These are phyloP conservation scores for Acipenser oxyrinchus DNA, from an alignment of 2,797 vertebrate species.

Conservation along the genomic window DNA sequence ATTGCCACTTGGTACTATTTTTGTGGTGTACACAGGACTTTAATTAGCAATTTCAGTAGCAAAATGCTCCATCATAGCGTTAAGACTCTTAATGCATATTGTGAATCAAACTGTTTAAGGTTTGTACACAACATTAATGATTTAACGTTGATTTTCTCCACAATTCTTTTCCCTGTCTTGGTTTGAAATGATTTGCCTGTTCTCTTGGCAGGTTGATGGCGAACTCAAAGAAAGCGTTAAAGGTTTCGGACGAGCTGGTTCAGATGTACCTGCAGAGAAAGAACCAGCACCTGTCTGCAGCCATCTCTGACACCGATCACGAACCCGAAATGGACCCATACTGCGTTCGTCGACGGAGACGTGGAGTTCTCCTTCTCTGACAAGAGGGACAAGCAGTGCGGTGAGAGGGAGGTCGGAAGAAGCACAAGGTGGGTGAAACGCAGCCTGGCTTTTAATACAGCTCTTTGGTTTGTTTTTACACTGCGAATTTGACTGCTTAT, in stretches of 20 bases:
- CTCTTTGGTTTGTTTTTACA: constrained; percentile 31
- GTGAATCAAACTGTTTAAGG: no score
- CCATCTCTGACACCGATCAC: constrained; percentile 71
- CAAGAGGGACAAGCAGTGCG: constrained; percentile 83
- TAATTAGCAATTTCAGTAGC: no score
- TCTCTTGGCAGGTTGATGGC: constrained; percentile 75
- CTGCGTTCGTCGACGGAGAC: constrained; percentile 89
- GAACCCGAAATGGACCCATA: constrained; percentile 91
- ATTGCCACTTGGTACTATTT: no score
- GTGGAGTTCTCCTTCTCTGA: constrained; percentile 91
- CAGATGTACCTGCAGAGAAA: constrained; percentile 83
- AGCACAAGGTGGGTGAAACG: constrained; percentile 79
- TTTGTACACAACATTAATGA: no score
- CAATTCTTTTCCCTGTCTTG: no score
- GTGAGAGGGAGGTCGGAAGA: constrained; percentile 81
- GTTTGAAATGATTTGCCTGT: no score
- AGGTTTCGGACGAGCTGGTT: constrained; percentile 87
- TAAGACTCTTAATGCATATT: no score
- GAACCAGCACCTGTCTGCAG: constrained; percentile 79
- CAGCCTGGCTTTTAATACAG: constrained; percentile 11
- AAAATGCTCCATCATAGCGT: no score
- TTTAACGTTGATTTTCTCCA: no score
- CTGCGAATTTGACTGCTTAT: constrained; percentile 11
- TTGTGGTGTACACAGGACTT: no score
- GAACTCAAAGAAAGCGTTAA: constrained; percentile 78